Conservation (phyloP, 2,888 invertebrate species). For the Pyrochroa serraticornis region DNA sequence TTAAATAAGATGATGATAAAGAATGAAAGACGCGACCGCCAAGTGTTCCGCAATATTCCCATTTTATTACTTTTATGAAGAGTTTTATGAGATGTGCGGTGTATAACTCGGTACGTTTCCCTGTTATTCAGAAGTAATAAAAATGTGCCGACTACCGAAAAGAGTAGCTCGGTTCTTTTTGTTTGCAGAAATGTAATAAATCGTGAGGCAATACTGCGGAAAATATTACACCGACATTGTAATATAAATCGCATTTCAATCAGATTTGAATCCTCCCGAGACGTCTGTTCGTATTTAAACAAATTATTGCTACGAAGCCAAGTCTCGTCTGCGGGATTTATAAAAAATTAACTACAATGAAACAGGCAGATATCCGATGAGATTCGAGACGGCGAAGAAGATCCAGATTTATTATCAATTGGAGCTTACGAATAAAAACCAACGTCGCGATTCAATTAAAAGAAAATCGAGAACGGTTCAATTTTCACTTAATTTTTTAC, state of each 20-base stretch:
- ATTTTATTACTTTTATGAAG: slow-evolving; percentile 28
- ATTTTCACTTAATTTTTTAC: too few relatives aligned
- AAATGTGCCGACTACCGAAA: slow-evolving; percentile 25
- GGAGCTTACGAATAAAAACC: too few relatives aligned
- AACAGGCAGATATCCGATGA: too few relatives aligned
- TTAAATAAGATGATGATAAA: too few relatives aligned
- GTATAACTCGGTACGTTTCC: slow-evolving; percentile 22
- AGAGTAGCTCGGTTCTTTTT: slow-evolving; percentile 18
- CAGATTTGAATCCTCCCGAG: slow-evolving; percentile 9
- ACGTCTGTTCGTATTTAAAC: neutral
- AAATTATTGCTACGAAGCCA: too few relatives aligned
- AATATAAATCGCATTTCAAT: slow-evolving; percentile 15
- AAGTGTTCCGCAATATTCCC: slow-evolving; percentile 6
- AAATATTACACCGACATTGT: slow-evolving; percentile 12
- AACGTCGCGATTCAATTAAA: too few relatives aligned
- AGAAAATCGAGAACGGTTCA: too few relatives aligned
- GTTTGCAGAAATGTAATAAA: slow-evolving; percentile 23
- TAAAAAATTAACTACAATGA: too few relatives aligned
- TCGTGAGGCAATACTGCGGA: slow-evolving; percentile 12
- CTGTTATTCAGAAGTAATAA: slow-evolving; percentile 24
- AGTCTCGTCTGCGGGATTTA: too few relatives aligned
- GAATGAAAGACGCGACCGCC: slow-evolving; percentile 12
- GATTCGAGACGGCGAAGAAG: too few relatives aligned
- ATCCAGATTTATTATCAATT: too few relatives aligned
- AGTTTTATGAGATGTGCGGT: slow-evolving; percentile 22